phyloP scores from a whole-genome alignment of 2,113 vertebrate species.

The Dicentrarchus labrax region DNA sequence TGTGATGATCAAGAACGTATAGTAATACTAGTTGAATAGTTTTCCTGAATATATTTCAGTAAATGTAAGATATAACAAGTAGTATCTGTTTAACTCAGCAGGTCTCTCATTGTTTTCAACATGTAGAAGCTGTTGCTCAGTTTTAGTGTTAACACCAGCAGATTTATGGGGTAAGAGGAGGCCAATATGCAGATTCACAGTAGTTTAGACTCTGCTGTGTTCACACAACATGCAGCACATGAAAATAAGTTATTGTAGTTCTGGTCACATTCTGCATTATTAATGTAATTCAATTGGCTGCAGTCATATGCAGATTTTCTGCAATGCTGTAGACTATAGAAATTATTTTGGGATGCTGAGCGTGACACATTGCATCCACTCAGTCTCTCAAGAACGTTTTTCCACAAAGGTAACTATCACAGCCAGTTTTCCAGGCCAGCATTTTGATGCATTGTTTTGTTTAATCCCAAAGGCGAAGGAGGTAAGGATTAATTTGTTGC shows the following conservation, averaged over 20 bases:
- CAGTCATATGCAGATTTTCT: slow-evolving; percentile 54
- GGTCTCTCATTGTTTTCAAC: slow-evolving; percentile 11
- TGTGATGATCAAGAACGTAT: slow-evolving; percentile 9
- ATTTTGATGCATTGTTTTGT: slow-evolving; percentile 75
- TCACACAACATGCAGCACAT: slow-evolving; percentile 40
- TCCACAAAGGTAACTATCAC: slow-evolving; percentile 60
- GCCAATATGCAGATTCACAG: slow-evolving; percentile 32
- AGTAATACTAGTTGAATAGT: background rate
- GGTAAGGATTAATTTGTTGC: slow-evolving; percentile 79
- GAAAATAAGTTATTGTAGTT: slow-evolving; percentile 48
- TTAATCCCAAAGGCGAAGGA: slow-evolving; percentile 67
- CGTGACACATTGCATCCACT: slow-evolving; percentile 34
- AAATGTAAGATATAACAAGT: slow-evolving; percentile 1
- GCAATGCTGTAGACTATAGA: slow-evolving; percentile 43
- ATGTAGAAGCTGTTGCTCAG: slow-evolving; percentile 4
- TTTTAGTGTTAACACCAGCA: slow-evolving; percentile 17
- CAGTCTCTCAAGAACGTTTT: slow-evolving; percentile 37
- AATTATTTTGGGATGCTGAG: slow-evolving; percentile 45
- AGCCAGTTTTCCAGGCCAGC: slow-evolving; percentile 52
- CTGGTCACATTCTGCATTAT: slow-evolving; percentile 48
- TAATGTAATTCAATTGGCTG: slow-evolving; percentile 52
- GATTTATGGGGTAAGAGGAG: background rate
- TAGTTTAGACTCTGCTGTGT: background rate
- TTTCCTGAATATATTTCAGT: slow-evolving; percentile 18
- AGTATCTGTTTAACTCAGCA: background rate